phyloP scores from a whole-genome alignment of 1,140 invertebrate genomes.

The Diachasma alloeum region DNA sequence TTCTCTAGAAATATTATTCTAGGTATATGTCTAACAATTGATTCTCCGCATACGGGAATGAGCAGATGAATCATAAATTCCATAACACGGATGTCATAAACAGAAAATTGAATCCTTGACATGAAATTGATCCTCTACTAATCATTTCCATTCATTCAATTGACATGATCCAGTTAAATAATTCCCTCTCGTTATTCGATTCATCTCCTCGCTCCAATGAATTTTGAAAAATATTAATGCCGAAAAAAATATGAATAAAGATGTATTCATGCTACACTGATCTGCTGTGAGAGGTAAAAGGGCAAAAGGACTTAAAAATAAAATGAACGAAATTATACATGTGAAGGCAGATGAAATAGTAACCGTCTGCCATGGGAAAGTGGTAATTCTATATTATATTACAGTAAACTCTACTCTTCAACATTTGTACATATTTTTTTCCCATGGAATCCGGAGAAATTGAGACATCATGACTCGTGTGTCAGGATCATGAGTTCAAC shows the following conservation, averaged over 20 bases:
- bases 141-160: too few relatives aligned
- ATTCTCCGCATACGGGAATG: too few relatives aligned
- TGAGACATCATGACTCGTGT: neutral
- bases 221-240: neutral
- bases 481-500: neutral
- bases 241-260: neutral
- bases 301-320: neutral
- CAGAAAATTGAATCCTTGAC: too few relatives aligned
- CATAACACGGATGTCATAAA: too few relatives aligned
- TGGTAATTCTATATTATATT: neutral
- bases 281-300: neutral
- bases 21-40: too few relatives aligned
- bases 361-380: neutral
- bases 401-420: neutral
- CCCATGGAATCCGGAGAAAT: neutral
- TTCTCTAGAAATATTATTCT: too few relatives aligned
- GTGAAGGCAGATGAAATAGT: neutral
- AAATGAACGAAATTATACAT: neutral
- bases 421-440: neutral
- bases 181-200: neutral
- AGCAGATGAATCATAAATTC: too few relatives aligned
- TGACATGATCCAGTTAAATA: neutral
- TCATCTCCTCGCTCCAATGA: neutral
- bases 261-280: slow-evolving; percentile 5
- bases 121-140: too few relatives aligned